Base-by-base conservation (phyloP, 1,140 invertebrate species). In the Drosophila repleta region DNA sequence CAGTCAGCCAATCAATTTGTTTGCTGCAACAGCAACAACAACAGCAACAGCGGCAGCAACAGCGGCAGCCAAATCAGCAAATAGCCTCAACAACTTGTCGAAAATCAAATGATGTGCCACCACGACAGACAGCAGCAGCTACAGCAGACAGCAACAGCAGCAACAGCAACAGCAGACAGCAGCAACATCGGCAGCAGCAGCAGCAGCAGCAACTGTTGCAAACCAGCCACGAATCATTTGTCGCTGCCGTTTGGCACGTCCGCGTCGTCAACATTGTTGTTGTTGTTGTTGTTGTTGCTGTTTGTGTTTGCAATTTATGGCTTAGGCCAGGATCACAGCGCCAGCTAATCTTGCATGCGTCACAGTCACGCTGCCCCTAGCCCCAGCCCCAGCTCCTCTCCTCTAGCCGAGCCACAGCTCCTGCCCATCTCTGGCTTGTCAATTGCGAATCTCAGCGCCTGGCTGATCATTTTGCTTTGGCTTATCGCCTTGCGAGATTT, bases 81-180 rank as follows among this genome's bases (percentile, higher is more conserved):
- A 85, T 85, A 85, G 74, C 82, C 84, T 79, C 84, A 89, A 84
- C 84, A 89, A 84, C 76, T 88, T 80, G 84, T 88, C 79, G 73
- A 89, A 89, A 83, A 88, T 89, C 84, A 89, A 83, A 83, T 90
- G 81, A 81, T 90, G 78, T 85, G 87, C 85, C 78, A 87, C 78
- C 80, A 84, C 49, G 69, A 49, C 60, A 61, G 60, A n/a, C 66
- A 53, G 55, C 66, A 39, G 64, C 41, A 37, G 51, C 35, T 61
- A 35, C 55, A 41, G 52, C 37, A 29, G n/a, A 18, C 64, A 66
- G 39, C 55, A n/a, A 15, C 37, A 45, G 32, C 20, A 41, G n/a
- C 13, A 20, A 13, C 51, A 63, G 35, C 26, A 15, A 21, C 55
- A 48, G 29, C 57, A 63, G 39, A 26, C 26, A 15, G 26, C 55